phyloP scores from a whole-genome alignment of 2,888 invertebrate genomes.

The Amphiduros pacificus region DNA sequence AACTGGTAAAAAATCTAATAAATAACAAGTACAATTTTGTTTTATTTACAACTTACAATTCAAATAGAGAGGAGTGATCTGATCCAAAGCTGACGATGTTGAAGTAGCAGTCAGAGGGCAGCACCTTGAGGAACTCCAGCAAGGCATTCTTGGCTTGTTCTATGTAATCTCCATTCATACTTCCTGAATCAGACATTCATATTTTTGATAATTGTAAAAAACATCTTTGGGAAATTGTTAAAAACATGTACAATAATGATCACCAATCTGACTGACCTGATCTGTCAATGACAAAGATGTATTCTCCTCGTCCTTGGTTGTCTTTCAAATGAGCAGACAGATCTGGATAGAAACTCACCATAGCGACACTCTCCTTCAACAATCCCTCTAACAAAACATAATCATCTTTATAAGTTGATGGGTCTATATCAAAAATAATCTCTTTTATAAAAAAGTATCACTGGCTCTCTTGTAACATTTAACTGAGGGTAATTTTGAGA shows the following conservation, averaged over 20 bases:
- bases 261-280: too few relatives aligned
- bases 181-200: too few relatives aligned
- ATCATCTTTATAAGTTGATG: too few relatives aligned
- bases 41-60: neutral
- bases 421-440: too few relatives aligned
- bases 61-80: neutral
- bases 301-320: neutral
- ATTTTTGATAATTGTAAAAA: too few relatives aligned
- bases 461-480: too few relatives aligned
- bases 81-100: slow-evolving; percentile 1
- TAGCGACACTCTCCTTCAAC: neutral
- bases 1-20: neutral
- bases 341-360: neutral
- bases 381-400: neutral
- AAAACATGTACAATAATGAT: too few relatives aligned
- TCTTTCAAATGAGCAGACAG: neutral
- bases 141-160: neutral
- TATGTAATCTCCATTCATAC: neutral
- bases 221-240: too few relatives aligned
- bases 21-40: neutral
- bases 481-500: too few relatives aligned
- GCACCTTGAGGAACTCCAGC: neutral
- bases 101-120: neutral
- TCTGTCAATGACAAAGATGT: neutral
- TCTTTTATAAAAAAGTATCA: too few relatives aligned